A percentile compares a stretch with the other conserved stretches of the same genome.
These are phyloP conservation scores for Laterallus jamaicensis DNA, from an alignment of 2,113 vertebrate genomes.

Conservation along the genomic window DNA sequence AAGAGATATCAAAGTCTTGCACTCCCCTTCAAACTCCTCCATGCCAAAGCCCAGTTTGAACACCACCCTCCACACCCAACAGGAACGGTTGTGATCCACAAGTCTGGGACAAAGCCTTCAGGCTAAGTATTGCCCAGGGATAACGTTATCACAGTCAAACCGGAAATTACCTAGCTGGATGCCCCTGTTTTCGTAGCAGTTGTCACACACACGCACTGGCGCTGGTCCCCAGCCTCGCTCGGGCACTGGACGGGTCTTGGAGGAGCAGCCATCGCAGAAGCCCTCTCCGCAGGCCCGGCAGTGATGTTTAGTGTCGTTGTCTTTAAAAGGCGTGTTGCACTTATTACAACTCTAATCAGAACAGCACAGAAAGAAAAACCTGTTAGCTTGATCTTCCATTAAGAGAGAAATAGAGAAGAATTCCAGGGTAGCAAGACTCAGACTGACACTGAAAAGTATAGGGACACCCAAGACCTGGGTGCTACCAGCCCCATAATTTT, in stretches of 20 bases:
- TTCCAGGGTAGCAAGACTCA: not conserved
- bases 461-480: not conserved
- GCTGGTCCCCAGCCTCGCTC: constrained; percentile 96
- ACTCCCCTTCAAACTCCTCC: not conserved
- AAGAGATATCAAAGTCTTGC: not conserved
- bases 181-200: constrained; percentile 87
- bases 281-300: constrained; percentile 97
- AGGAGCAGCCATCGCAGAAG: constrained; percentile 94
- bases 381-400: not conserved
- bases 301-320: constrained; percentile 96
- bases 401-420: not conserved
- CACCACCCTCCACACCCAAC: not conserved
- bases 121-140: not conserved
- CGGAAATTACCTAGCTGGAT: constrained; percentile 81
- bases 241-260: constrained; percentile 90
- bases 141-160: not conserved
- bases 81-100: not conserved
- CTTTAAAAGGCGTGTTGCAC: constrained; percentile 87
- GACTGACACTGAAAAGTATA: not conserved
- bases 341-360: constrained; percentile 87
- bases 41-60: not conserved
- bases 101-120: not conserved
- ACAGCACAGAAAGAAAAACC: constrained; percentile 40
- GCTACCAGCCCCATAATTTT: not conserved
- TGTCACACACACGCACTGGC: constrained; percentile 92